Base-by-base conservation (phyloP, 1,140 invertebrate species). In the Cyrtorhinus lividipennis region DNA sequence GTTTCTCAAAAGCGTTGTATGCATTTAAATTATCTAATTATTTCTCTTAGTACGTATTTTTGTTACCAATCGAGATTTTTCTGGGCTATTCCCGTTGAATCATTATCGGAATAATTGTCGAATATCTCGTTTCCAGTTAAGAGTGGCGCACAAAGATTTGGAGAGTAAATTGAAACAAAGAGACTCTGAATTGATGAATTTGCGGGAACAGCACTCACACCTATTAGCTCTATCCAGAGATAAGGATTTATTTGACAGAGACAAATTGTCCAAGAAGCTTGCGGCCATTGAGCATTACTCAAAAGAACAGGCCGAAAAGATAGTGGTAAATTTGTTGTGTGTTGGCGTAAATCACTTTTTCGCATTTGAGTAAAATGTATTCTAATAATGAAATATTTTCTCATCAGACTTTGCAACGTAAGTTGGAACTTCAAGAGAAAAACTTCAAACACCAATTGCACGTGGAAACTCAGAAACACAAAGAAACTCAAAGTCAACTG, bases 401-500 rank as follows among this genome's bases (percentile, higher is more conserved):
- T n/a, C n/a, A n/a, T 38, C 38, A 25, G 61, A 30, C 64, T 53
- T 65, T 67, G 10, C 44, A 77, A 72, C 79, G 83, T 57, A 83
- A 83, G 67, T 70, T 87, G 12, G 74, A 79, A 25, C 69, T 88
- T 44, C 85, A 88, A 72, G 77, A 76, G 13, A 88, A 88, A 73
- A 86, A 82, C 66, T 80, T 80, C 61, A 83, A 81, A 63, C 81
- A 86, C 66, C 83, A 86, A 69, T 70, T 87, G 18, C 80, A 83
- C 24, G 67, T 71, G 0, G 86, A 88, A 73, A 79, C 84, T 27
- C 74, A 76, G 26, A 87, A 86, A 65, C 79, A 81, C 58, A 86
- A 83, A 66, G 82, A 85, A 67, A 80, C 82, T 2, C 78, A 86
- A 67, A 80, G 80, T 62, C 78, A 84, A 60, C 75, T 88, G 38